Evolutionary conservation across 2,113 vertebrate species (phyloP).

Genomic region (Pongo abelii): DNA sequence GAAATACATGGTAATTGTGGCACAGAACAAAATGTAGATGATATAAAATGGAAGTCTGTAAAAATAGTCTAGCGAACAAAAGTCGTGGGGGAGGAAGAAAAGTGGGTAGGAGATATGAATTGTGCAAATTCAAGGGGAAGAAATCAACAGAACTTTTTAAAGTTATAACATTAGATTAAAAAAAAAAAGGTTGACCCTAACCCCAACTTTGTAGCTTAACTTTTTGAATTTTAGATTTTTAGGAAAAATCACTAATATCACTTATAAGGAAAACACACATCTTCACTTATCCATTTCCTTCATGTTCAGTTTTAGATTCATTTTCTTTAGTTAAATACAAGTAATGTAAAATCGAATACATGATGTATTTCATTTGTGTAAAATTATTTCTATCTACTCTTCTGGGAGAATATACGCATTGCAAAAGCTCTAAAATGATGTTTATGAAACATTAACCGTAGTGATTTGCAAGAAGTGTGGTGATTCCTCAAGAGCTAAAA

Average conservation of each 20-base stretch:
- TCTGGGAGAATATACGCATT: rapidly evolving
- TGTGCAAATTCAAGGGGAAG: too few relatives aligned
- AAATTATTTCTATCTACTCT: not conserved
- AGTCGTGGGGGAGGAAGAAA: rapidly evolving
- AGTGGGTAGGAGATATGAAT: rapidly evolving
- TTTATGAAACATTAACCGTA: rapidly evolving
- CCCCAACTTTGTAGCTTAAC: not conserved
- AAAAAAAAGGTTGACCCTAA: not conserved
- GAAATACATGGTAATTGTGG: rapidly evolving
- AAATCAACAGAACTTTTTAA: not conserved
- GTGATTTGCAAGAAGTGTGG: too few relatives aligned
- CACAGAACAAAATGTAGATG: rapidly evolving
- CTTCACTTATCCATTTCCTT: not conserved
- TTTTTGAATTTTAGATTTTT: not conserved
- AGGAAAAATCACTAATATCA: not conserved
- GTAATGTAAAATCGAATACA: too few relatives aligned
- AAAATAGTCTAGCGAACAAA: not conserved
- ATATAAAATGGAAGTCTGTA: not conserved
- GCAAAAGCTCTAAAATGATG: not conserved
- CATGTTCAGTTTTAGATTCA: not conserved
- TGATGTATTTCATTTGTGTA: not conserved
- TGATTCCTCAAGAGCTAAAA: too few relatives aligned
- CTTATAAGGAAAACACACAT: not conserved
- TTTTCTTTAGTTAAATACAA: not conserved
- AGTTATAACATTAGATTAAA: too few relatives aligned